A percentile compares a stretch with the other conserved stretches of the same genome.
Evolutionary conservation across 2,113 vertebrate species (phyloP).

Genomic region (Dicaeum eximium): DNA sequence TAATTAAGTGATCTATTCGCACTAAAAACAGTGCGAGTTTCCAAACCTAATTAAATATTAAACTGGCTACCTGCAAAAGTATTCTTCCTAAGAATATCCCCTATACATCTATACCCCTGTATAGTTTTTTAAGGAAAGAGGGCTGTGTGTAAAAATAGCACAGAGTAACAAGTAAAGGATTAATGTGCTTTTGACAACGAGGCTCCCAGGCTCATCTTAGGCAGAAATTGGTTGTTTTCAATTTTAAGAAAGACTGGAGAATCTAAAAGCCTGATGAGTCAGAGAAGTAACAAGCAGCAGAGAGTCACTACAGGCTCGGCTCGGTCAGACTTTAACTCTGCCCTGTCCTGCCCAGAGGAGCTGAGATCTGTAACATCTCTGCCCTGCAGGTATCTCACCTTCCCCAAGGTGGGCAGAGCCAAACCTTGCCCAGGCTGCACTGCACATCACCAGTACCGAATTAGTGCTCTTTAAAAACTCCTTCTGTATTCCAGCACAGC

Average conservation of each 20-base stretch:
- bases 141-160: fast-evolving
- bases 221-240: background rate
- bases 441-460: fast-evolving
- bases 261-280: background rate
- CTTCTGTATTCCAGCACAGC: fast-evolving
- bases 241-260: background rate
- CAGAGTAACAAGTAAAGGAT: background rate
- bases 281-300: background rate
- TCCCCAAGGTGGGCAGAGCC: fast-evolving
- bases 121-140: fast-evolving
- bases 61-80: background rate
- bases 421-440: background rate
- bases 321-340: background rate
- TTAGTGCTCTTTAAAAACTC: fast-evolving
- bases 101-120: fast-evolving
- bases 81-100: fast-evolving
- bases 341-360: background rate
- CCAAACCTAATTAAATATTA: too few species aligned
- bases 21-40: fast-evolving
- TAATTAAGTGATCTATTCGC: fast-evolving
- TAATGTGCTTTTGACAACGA: background rate
- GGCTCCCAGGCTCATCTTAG: background rate
- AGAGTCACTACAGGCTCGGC: background rate
- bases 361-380: background rate
- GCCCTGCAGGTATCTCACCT: fast-evolving